Percentiles rank a stretch among this genome's conserved stretches.
phyloP scores from a whole-genome alignment of 1,140 invertebrate species.

The Protaetia brevitarsis region DNA sequence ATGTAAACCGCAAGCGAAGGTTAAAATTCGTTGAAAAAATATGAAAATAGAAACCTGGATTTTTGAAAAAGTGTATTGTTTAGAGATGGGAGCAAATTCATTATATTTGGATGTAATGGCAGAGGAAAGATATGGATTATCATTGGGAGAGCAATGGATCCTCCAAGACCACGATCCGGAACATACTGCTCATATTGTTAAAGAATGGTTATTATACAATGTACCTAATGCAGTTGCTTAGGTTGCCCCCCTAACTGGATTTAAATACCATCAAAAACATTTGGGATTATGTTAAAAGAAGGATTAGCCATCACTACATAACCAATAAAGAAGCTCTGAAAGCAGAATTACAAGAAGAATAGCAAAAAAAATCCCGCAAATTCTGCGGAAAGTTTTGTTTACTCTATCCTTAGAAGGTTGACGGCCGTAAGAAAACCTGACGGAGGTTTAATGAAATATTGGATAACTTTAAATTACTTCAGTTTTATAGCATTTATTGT shows the following conservation, averaged over 20 bases:
- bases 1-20: background rate
- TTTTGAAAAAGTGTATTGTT: conserved; percentile 20
- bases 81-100: background rate
- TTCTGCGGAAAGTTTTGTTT: background rate
- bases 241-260: no score
- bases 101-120: background rate
- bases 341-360: background rate
- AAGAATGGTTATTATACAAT: no score
- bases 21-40: conserved; percentile 6
- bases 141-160: no score
- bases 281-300: background rate
- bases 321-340: background rate
- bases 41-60: background rate
- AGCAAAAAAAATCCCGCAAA: background rate
- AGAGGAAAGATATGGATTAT: conserved; percentile 8
- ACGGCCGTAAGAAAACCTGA: background rate
- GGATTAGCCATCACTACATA: no score
- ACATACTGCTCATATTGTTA: no score
- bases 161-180: no score
- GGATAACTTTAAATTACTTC: background rate
- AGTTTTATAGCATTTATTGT: no score
- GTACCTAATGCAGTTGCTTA: no score
- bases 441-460: background rate
- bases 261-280: background rate
- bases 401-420: background rate